phyloP scores from a whole-genome alignment of 2,797 vertebrate genomes.

The Neomorphus geoffroyi region DNA sequence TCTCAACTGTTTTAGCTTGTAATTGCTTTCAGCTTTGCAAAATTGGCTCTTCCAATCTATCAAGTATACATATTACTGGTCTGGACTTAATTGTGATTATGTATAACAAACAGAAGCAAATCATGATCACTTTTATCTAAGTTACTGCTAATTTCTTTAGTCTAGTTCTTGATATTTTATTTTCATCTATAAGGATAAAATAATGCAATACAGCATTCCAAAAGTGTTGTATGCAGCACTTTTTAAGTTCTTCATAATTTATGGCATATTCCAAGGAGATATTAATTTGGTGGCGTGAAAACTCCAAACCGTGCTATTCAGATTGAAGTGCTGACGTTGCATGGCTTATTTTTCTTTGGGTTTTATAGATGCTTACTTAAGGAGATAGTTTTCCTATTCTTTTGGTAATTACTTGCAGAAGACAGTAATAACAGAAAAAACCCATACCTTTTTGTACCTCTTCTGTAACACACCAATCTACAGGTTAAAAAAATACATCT shows the following conservation, averaged over 20 bases:
- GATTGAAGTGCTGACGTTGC: slow-evolving; percentile 32
- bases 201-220: neutral
- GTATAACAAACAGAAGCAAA: slow-evolving; percentile 39
- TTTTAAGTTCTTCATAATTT: slow-evolving; percentile 33
- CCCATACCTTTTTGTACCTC: neutral
- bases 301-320: slow-evolving; percentile 1
- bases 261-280: slow-evolving; percentile 20
- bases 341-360: slow-evolving; percentile 18
- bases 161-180: neutral
- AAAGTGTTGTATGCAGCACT: slow-evolving; percentile 24
- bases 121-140: slow-evolving; percentile 5
- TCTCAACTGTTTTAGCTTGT: slow-evolving; percentile 30
- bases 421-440: neutral
- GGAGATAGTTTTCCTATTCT: neutral
- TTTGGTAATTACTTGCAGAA: slow-evolving; percentile 1
- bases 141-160: slow-evolving; percentile 12
- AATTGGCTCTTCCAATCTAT: slow-evolving; percentile 30
- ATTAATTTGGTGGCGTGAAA: slow-evolving; percentile 33
- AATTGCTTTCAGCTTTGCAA: slow-evolving; percentile 64
- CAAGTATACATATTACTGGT: slow-evolving; percentile 17
- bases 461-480: neutral
- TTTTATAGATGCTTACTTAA: neutral
- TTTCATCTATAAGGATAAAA: neutral
- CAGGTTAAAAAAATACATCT: neutral
- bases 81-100: slow-evolving; percentile 43